A percentile compares a stretch with the other conserved stretches of the same genome.
These are phyloP conservation scores for Anoplius nigerrimus DNA, from an alignment of 2,888 invertebrate species.

Conservation along the genomic window DNA sequence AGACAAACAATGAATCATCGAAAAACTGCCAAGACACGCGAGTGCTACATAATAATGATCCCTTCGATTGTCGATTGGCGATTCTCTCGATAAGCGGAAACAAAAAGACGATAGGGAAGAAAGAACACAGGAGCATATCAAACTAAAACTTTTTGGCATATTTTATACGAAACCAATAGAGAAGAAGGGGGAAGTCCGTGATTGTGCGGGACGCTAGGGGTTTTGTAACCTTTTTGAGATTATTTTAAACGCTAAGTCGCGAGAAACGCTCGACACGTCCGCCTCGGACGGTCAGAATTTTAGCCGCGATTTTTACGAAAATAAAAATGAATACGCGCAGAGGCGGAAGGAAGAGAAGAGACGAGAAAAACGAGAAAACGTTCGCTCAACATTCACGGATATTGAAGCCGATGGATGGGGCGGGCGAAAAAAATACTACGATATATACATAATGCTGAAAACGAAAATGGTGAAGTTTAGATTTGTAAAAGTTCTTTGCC, in stretches of 20 bases:
- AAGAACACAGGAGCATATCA: slow-evolving; percentile 50
- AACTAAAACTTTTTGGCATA: slow-evolving; percentile 48
- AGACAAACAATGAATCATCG: slow-evolving; percentile 48
- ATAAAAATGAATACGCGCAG: slow-evolving; percentile 17
- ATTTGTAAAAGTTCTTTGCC: slow-evolving; percentile 64
- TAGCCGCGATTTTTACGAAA: slow-evolving; percentile 47
- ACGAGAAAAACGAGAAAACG: slow-evolving; percentile 28
- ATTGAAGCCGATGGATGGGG: background rate
- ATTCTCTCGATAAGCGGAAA: slow-evolving; percentile 10
- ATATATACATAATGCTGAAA: slow-evolving; percentile 18
- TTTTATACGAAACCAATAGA: slow-evolving; percentile 47
- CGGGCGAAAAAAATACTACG: slow-evolving; percentile 17
- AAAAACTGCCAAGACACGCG: slow-evolving; percentile 58
- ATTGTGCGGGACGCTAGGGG: slow-evolving; percentile 40
- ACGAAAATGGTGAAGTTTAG: slow-evolving; percentile 42
- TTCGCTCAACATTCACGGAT: background rate
- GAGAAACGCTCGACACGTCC: slow-evolving; percentile 51
- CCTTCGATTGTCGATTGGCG: slow-evolving; percentile 12
- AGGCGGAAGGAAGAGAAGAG: slow-evolving; percentile 20
- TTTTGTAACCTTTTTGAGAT: slow-evolving; percentile 64
- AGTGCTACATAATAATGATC: slow-evolving; percentile 31
- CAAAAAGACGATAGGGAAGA: no score
- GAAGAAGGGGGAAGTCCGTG: slow-evolving; percentile 31
- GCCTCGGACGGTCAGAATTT: slow-evolving; percentile 48
- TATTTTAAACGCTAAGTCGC: slow-evolving; percentile 53